Base-by-base conservation (phyloP, 2,797 vertebrate genomes). In the Scarus forsteni region DNA sequence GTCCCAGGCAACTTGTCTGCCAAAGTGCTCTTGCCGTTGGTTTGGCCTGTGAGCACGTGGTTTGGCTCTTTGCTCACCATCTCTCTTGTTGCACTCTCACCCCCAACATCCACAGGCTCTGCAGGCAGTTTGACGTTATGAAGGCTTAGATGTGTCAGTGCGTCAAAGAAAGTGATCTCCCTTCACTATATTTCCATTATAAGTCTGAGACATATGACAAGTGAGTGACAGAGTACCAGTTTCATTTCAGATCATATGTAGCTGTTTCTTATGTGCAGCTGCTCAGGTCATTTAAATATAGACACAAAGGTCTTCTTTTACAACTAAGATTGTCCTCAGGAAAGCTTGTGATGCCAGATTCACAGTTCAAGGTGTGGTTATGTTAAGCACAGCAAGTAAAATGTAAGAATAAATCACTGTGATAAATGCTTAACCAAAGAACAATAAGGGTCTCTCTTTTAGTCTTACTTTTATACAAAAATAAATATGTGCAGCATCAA, bases 11-110 rank as follows among this genome's bases (percentile, higher is more conserved):
- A 68, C 84, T 94, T 95, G 81, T 96, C 95, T 9, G 93, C 89
- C 90, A 92, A 89, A 83, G 91, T 70, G 92, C 92, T 93, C 59
- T 92, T 93, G 83, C 88, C 65, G 75, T 93, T 93, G 19, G 84
- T 83, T 64, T 90, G 84, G 75, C 91, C 87, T 53, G 87, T 89
- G 80, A 93, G 91, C 89, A 92, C 59, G 80, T 93, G 90, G 68
- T 83, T 89, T 44, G 93, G 86, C 87, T 96, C 93, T 51, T 95
- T 95, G 92, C 95, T 95, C 88, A 95, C 94, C 96, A 96, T 94
- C 81, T 89, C 92, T 90, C 75, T 65, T 68, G 79, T 69, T 49
- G 83, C 64, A 75, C 82, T 71, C 38, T 70, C 68, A 53, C 73
- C 84, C 78, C 86, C 86, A 83, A 87, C 88, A 93, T 92, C 87